Evolutionary conservation across 2,797 vertebrate genomes (phyloP).

Genomic region (Thalassophryne amazonica): DNA sequence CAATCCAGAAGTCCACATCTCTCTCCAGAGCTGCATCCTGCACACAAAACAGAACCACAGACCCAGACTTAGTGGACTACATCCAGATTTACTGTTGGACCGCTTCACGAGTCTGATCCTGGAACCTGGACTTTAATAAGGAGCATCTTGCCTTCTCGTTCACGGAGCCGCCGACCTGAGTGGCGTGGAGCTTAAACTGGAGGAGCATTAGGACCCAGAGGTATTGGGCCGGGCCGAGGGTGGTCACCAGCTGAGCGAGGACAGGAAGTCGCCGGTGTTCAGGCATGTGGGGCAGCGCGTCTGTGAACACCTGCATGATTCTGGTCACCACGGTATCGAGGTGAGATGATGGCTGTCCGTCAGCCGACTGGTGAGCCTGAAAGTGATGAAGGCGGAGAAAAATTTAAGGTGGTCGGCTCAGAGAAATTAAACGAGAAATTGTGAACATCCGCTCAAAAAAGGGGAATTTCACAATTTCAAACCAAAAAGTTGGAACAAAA

Average conservation of each 20-base stretch:
- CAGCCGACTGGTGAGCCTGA: slow-evolving; percentile 79
- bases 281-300: slow-evolving; percentile 91
- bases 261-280: slow-evolving; percentile 90
- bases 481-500: too few species aligned
- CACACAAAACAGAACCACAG: neutral
- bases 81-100: too few species aligned
- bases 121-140: too few species aligned
- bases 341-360: slow-evolving; percentile 51
- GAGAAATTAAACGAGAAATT: too few species aligned
- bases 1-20: slow-evolving; percentile 91
- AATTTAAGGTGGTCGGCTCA: too few species aligned
- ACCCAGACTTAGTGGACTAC: too few species aligned
- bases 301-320: slow-evolving; percentile 88
- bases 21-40: slow-evolving; percentile 86
- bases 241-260: slow-evolving; percentile 83
- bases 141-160: slow-evolving; percentile 83
- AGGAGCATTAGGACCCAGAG: slow-evolving; percentile 90
- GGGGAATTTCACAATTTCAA: too few species aligned
- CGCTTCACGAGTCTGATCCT: too few species aligned
- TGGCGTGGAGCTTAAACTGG: slow-evolving; percentile 89
- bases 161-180: slow-evolving; percentile 61
- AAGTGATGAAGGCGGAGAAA: neutral
- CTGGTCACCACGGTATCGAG: slow-evolving; percentile 78
- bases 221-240: slow-evolving; percentile 83
- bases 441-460: too few species aligned